Base-by-base conservation (phyloP, 2,888 invertebrate genomes). In the Himalopsyche tibetana region DNA sequence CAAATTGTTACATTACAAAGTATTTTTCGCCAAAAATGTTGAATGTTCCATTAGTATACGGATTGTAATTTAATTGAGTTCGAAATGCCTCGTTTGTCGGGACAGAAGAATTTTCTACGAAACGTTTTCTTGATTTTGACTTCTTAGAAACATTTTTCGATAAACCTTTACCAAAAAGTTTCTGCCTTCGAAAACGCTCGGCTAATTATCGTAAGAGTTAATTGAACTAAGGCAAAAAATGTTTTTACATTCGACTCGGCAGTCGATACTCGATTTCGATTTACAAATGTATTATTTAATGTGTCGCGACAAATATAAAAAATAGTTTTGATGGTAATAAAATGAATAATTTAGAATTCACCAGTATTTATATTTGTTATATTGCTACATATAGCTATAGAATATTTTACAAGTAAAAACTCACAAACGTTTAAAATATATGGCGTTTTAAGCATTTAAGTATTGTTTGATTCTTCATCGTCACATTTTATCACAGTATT, bases 111-210 rank as follows among this genome's bases (percentile, higher is more conserved):
- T 74, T 19, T 74, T 74, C 74, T 28, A 74, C 28, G 36, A 74
- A 74, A 74, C 74, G 74, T 36, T 74, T 74, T 74, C 74, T 74
- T 15, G 74, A 74, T 36, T 74, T 74, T 36, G 74, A 74, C 12
- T 74, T 74, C 74, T 74, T 74, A 74, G 74, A 74, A 74, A 74
- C 74, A 74, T 74, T 74, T 74, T 74, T 74, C 15, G 74, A 36
- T 36, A 36, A 74, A 74, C 36, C 74, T 74, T 74, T 74, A 12
- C 74, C 36, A 36, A 74, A 74, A 74, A 38, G 74, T 74, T 63
- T 74, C 74, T 15, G 74, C 36, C 36, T 12, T 15, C 74, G 11
- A 74, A 74, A 74, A 74, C 15, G 74, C 74, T 38, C 74, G 74
- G n/a, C 19, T 74, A 74, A 74, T 74, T 74, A 74, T 74, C 38